Base-by-base conservation (phyloP, 2,888 invertebrate genomes). In the Lepeophtheirus nordmannii region DNA sequence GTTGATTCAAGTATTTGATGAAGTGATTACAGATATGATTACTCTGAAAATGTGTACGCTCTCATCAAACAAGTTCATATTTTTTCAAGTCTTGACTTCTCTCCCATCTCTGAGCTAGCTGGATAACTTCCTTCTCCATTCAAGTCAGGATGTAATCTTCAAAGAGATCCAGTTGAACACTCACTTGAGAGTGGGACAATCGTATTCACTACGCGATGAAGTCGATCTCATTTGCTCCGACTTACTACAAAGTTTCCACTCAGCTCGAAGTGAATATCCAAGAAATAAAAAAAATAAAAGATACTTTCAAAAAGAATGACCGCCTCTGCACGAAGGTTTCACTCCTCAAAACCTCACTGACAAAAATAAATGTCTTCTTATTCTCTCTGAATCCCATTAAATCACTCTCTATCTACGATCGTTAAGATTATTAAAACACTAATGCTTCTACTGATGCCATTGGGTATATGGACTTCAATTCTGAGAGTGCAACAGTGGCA, bases 371-470 rank as follows among this genome's bases (percentile, higher is more conserved):
- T 9, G 8, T n/a, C 41, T 63, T 63, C 30, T 12, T 63, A 39
- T 20, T 17, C 53, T 46, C 22, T 23, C 30, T 63, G 53, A 22
- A 63, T 14, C 46, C 63, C n/a, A 46, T 63, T n/a, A 40, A 63
- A 11, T 46, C 20, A 22, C 53, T 63, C 7, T 14, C 37, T 5
- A 23, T 17, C 17, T 20, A 11, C 12, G 63, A 63, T 46, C 41
- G 41, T 11, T 14, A 46, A 40, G 3, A n/a, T 3, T 23, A 41
- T 12, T 63, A 63, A n/a, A 63, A 30, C 63, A 8, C 17, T 11
- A 40, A 63, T 14, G 53, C 41, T 22, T 63, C 46, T 22, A 46
- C 30, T n/a, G 17, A 41, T 14, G 14, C 46, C 41, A 30, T 63
- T 12, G 63, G 46, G 9, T 39, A 40, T 30, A 23, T 63, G 22